A percentile compares a stretch with the other conserved stretches of the same genome.
Evolutionary conservation across 2,113 vertebrate genomes (phyloP).

Genomic region (Sula dactylatra): DNA sequence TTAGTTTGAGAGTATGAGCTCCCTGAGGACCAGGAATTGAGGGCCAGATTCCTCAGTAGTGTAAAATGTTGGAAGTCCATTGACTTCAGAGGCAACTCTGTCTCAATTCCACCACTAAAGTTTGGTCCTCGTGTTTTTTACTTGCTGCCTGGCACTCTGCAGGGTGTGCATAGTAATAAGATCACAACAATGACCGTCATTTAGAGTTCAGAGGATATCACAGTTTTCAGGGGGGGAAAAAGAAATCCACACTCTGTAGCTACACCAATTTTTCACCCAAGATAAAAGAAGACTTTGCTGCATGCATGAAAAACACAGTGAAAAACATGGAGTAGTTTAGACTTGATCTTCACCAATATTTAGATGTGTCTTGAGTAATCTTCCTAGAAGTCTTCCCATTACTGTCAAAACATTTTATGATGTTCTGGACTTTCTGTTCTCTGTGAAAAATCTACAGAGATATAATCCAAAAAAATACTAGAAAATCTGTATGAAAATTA

Average conservation of each 20-base stretch:
- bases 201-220: background rate
- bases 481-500: background rate
- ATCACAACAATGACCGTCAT: background rate
- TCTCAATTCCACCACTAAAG: background rate
- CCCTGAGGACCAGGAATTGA: background rate
- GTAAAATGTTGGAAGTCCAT: background rate
- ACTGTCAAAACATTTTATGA: slow-evolving; percentile 27
- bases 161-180: background rate
- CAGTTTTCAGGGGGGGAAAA: background rate
- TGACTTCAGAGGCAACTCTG: background rate
- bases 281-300: background rate
- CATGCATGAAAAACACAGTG: background rate
- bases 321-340: background rate
- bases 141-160: background rate
- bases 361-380: background rate
- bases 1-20: background rate
- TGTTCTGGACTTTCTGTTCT: background rate
- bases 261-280: background rate
- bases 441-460: background rate
- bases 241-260: background rate
- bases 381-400: background rate
- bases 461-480: background rate
- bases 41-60: background rate
- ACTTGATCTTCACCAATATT: background rate
- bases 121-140: background rate